phyloP scores from a whole-genome alignment of 1,140 invertebrate genomes.

The Portunus trituberculatus region DNA sequence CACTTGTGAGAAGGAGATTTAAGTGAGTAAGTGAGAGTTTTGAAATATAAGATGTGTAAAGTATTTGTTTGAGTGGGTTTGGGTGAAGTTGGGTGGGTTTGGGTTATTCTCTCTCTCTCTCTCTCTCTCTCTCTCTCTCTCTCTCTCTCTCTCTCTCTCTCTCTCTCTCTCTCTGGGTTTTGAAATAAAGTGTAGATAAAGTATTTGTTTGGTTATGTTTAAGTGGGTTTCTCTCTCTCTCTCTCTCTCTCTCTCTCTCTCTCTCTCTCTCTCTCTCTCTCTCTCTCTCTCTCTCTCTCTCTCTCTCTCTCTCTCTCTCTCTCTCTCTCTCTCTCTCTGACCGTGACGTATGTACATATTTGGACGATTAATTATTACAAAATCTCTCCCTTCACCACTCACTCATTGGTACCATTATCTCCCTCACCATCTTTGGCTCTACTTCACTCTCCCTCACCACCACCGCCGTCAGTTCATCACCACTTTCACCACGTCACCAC shows the following conservation, averaged over 20 bases:
- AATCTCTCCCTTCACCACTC: too few relatives aligned
- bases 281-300: constrained; percentile 1
- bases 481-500: background rate
- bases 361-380: too few relatives aligned
- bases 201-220: too few relatives aligned
- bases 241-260: background rate
- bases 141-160: constrained; percentile 5
- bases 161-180: background rate
- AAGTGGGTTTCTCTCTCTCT: too few relatives aligned
- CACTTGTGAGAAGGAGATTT: too few relatives aligned
- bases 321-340: background rate
- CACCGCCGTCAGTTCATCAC: background rate
- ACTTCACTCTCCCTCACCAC: background rate
- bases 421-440: background rate
- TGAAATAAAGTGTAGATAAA: too few relatives aligned
- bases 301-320: constrained; percentile 4
- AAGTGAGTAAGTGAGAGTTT: too few relatives aligned
- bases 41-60: too few relatives aligned
- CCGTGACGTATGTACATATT: too few relatives aligned
- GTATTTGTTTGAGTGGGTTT: background rate
- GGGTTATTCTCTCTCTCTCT: background rate
- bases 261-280: background rate
- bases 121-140: background rate
- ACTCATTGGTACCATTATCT: too few relatives aligned
- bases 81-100: too few relatives aligned